Base-by-base conservation (phyloP, 2,797 vertebrate species). In the Brotula barbata region DNA sequence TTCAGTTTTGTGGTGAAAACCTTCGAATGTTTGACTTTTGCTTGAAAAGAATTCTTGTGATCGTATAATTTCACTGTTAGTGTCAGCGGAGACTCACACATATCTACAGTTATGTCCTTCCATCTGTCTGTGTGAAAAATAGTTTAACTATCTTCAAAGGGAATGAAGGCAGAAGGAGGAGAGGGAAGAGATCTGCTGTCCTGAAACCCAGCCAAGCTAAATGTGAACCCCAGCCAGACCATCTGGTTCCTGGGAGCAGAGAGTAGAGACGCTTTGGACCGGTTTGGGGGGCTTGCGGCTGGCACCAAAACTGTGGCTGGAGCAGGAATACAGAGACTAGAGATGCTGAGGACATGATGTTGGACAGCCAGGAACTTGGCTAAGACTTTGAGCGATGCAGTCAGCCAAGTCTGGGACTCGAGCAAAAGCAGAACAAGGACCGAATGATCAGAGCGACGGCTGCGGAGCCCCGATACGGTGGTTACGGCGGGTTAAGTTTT, bases 121-220 rank as follows among this genome's bases (percentile, higher is more conserved):
- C 7, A 3, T 39, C 37, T 61, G 41, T 11, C 41, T 44, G 4
- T 20, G 23, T 12, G 53, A 1, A 23, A 9, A 48, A 59, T 44
- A 31, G n/a, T 33, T 36, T 49, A 36, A 21, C 13, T 13, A 9
- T 23, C 46, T 44, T 56, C 10, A 48, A 16, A 68, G 13, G 12
- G 10, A 12, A 45, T 22, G 37, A 7, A 28, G 25, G 25, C 25
- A 14, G n/a, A 45, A 61, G 43, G 12, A 54, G 28, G 6, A 41
- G 44, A 43, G 19, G 19, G 40, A 68, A 36, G 37, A 48, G 62
- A 55, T 77, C 52, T 73, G 68, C 72, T 81, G 60, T 57, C 55
- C 57, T 78, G 83, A 71, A 77, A 50, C 21, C 6, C 15, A 52
- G 68, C 70, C 79, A 63, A 45, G 47, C 37, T 67, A 72, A 58